Percentiles rank a stretch among this genome's conserved stretches.
These are phyloP conservation scores for Spheniscus mendiculus DNA, from an alignment of 2,113 vertebrate genomes.

Conservation along the genomic window DNA sequence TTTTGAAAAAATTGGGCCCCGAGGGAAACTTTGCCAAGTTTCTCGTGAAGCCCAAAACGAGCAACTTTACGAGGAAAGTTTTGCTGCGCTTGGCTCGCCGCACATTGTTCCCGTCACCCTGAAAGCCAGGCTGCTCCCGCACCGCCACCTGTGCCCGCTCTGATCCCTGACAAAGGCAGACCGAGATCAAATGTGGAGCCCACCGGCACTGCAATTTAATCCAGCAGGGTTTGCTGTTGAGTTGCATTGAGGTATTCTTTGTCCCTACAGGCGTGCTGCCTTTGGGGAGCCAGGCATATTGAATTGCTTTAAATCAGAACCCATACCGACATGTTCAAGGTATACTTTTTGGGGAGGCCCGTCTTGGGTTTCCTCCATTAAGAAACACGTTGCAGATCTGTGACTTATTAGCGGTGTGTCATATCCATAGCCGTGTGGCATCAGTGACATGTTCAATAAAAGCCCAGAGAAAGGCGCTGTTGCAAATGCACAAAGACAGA, in stretches of 20 bases:
- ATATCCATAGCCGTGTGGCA: not conserved
- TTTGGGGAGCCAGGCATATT: slow-evolving; percentile 21
- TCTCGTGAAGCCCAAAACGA: not conserved
- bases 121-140: not conserved
- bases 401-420: not conserved
- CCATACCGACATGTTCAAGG: not conserved
- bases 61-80: slow-evolving; percentile 36
- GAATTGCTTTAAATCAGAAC: slow-evolving; percentile 26
- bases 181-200: slow-evolving; percentile 25
- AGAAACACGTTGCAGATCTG: not conserved
- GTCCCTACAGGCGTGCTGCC: slow-evolving; percentile 24
- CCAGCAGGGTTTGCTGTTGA: slow-evolving; percentile 60
- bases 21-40: slow-evolving; percentile 49
- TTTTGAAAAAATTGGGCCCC: not conserved
- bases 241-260: slow-evolving; percentile 43
- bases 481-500: slow-evolving; percentile 72
- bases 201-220: not conserved
- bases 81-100: not conserved
- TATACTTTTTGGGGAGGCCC: not conserved
- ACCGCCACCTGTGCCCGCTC: not conserved
- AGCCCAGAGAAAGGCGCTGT: slow-evolving; percentile 67
- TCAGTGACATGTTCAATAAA: slow-evolving; percentile 61
- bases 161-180: not conserved
- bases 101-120: not conserved
- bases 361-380: not conserved